phyloP scores from a whole-genome alignment of 2,113 vertebrate species.

The Mungos mungo region DNA sequence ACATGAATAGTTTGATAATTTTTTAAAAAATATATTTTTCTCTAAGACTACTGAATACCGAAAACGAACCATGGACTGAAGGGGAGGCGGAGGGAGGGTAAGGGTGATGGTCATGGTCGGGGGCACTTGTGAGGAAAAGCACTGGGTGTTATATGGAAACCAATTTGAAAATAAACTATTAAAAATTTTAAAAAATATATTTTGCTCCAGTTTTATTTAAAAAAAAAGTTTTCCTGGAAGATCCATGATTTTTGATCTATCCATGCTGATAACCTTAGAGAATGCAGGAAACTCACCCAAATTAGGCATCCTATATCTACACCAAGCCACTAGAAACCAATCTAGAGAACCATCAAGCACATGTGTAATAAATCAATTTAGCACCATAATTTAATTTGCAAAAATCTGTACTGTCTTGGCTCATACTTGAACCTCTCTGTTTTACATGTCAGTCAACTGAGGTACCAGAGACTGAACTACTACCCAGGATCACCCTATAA shows the following conservation, averaged over 20 bases:
- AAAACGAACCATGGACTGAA: no score
- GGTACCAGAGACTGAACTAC: background rate
- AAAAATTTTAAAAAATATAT: background rate
- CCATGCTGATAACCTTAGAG: background rate
- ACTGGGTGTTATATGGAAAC: no score
- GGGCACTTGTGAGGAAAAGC: no score
- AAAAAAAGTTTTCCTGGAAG: background rate
- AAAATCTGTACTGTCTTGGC: background rate
- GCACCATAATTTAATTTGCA: background rate
- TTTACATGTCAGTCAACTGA: constrained; percentile 8
- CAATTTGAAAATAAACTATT: no score
- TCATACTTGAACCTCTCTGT: background rate
- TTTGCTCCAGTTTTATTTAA: background rate
- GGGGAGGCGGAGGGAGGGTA: no score
- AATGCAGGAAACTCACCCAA: background rate
- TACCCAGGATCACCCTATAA: background rate
- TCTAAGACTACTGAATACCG: no score
- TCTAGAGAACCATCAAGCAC: background rate
- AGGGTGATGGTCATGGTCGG: no score
- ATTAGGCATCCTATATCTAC: background rate
- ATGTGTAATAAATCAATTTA: background rate
- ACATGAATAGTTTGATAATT: background rate
- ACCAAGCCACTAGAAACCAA: background rate
- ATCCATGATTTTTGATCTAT: background rate
- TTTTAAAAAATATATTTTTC: background rate